Conservation (phyloP, 1,140 invertebrate genomes). For the Lerema accius region DNA sequence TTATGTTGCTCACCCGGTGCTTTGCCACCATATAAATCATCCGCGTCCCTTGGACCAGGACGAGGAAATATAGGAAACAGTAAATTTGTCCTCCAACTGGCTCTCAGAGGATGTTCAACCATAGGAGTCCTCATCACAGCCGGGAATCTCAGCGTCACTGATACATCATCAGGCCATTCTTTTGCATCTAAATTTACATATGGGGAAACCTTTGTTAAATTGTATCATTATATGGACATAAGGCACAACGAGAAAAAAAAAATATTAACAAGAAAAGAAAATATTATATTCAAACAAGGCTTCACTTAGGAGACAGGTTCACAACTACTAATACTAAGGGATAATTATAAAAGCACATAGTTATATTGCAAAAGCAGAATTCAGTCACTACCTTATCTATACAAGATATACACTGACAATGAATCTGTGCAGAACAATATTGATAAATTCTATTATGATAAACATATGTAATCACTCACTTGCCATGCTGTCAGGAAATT, state of each 20-base stretch:
- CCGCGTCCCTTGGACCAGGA: constrained; percentile 85
- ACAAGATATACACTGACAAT: neutral
- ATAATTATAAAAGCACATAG: too few species aligned
- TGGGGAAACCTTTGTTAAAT: too few species aligned
- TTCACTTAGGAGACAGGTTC: too few species aligned
- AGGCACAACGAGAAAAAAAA: too few species aligned
- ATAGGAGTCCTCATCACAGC: constrained; percentile 83
- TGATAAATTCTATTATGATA: constrained; percentile 9
- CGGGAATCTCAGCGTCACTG: constrained; percentile 85
- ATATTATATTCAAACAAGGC: too few species aligned
- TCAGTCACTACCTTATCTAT: neutral
- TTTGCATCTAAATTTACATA: constrained; percentile 59
- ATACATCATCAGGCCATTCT: constrained; percentile 75
- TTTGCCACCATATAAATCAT: constrained; percentile 82
- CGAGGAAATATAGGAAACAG: constrained; percentile 87
- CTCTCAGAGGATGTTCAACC: constrained; percentile 69
- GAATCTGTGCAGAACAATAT: neutral
- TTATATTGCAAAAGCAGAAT: too few species aligned
- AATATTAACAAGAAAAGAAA: too few species aligned
- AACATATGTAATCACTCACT: constrained; percentile 58
- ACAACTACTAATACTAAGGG: too few species aligned
- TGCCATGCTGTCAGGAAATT: constrained; percentile 80
- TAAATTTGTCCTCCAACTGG: constrained; percentile 86
- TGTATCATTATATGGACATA: too few species aligned
- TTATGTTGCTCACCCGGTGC: constrained; percentile 82